phyloP scores from a whole-genome alignment of 2,888 invertebrate genomes.

The Acanthococcus lagerstroemiae region DNA sequence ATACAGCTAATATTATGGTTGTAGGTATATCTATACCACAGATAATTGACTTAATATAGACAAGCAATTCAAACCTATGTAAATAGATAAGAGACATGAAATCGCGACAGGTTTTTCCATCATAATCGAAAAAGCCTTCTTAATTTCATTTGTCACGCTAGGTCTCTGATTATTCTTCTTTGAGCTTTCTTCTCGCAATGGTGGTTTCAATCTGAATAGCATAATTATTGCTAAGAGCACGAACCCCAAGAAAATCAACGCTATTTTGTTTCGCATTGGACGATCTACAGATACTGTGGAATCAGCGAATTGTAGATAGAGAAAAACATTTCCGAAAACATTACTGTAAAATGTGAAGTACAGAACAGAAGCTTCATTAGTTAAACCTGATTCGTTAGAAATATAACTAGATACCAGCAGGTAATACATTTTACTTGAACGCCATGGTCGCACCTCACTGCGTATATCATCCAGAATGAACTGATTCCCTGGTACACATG shows the following conservation, averaged over 20 bases:
- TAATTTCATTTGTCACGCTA: too few species aligned
- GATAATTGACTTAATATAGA: too few species aligned
- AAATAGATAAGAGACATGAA: too few species aligned
- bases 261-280: neutral
- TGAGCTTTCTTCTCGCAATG: neutral
- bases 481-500: conserved; percentile 89
- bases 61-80: too few species aligned
- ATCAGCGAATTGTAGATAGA: conserved; percentile 15
- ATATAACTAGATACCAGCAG: too few species aligned
- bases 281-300: neutral
- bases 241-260: neutral
- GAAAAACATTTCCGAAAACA: conserved; percentile 18
- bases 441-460: conserved; percentile 88
- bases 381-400: too few species aligned
- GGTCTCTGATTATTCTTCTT: neutral
- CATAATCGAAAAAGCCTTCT: too few species aligned
- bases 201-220: neutral
- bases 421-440: too few species aligned
- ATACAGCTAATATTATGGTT: too few species aligned
- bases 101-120: too few species aligned
- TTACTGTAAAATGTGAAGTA: too few species aligned
- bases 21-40: too few species aligned
- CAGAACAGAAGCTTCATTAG: neutral
- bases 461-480: conserved; percentile 91
- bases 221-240: conserved; percentile 10